These are phyloP conservation scores for Conus canariensis DNA, from an alignment of 2,888 invertebrate species.

Conservation along the genomic window DNA sequence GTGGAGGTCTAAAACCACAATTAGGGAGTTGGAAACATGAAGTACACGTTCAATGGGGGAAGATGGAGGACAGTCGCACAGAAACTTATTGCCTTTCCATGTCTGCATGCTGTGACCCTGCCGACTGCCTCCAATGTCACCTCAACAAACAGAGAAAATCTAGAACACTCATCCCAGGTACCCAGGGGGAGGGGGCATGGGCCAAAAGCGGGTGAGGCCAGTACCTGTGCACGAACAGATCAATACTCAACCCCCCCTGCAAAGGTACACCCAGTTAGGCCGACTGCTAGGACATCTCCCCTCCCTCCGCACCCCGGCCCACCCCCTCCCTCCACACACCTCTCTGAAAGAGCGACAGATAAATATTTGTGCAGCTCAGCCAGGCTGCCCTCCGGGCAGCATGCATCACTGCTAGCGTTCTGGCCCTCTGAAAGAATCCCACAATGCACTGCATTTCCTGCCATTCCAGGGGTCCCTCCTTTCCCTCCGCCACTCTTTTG, in stretches of 20 bases:
- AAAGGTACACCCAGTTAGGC: background rate
- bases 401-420: no score
- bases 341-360: background rate
- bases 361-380: slow-evolving; percentile 32
- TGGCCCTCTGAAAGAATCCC: no score
- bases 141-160: no score
- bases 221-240: background rate
- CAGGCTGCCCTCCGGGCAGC: background rate
- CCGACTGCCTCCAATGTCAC: no score
- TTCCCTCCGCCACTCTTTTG: background rate
- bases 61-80: no score
- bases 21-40: slow-evolving; percentile 69
- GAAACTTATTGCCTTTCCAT: no score
- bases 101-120: no score
- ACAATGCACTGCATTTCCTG: background rate
- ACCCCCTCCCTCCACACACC: background rate
- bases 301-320: background rate
- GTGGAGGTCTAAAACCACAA: background rate
- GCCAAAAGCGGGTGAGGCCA: background rate
- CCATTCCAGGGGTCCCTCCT: background rate
- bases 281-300: background rate
- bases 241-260: background rate
- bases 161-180: no score
- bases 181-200: background rate
- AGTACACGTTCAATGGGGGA: background rate